Evolutionary conservation across 2,797 vertebrate species (phyloP).

Genomic region (Sylvia borin): DNA sequence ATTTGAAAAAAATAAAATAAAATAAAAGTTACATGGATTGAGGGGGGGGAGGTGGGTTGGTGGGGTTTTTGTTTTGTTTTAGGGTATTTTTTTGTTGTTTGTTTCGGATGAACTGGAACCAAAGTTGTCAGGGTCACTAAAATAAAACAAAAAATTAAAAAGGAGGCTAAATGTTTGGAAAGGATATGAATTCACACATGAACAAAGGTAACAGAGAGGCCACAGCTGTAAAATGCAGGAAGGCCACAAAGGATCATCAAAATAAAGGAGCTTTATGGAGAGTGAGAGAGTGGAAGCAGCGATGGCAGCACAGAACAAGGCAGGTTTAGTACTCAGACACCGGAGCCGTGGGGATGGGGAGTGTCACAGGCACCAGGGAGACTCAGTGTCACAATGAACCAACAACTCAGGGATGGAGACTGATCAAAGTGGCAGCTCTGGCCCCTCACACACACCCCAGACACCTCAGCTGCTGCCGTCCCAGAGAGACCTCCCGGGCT

Average conservation of each 20-base stretch:
- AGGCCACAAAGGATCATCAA: constrained; percentile 62
- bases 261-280: constrained; percentile 69
- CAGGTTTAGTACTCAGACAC: constrained; percentile 61
- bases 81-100: neutral
- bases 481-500: neutral
- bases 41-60: fast-evolving
- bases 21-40: neutral
- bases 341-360: constrained; percentile 25
- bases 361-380: constrained; percentile 50
- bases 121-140: constrained; percentile 42
- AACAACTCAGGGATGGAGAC: neutral
- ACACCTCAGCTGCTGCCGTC: neutral
- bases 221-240: constrained; percentile 68
- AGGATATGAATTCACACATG: constrained; percentile 70
- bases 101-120: constrained; percentile 69
- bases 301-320: constrained; percentile 68
- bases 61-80: neutral
- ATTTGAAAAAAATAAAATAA: constrained; percentile 71
- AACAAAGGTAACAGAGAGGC: constrained; percentile 73
- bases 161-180: constrained; percentile 74
- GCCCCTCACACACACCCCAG: neutral
- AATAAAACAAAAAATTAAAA: neutral
- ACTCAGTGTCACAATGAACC: constrained; percentile 44
- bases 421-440: neutral
- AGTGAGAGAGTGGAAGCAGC: constrained; percentile 61